Conservation (phyloP, 2,888 invertebrate genomes). For the Drosophila sordidula region DNA sequence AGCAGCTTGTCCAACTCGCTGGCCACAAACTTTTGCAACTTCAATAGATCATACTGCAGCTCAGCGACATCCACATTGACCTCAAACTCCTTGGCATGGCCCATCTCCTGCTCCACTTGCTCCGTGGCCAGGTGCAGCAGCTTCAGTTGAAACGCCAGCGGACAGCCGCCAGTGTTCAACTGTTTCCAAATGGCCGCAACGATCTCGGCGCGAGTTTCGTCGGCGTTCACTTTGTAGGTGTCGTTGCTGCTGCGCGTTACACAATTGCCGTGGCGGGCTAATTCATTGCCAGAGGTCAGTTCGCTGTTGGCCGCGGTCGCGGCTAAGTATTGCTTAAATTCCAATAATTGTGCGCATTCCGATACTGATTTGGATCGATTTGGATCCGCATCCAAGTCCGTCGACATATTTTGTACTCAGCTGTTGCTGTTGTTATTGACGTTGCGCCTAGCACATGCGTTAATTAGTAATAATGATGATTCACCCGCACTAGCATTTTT, state of each 20-base stretch:
- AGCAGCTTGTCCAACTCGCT: conserved; percentile 71
- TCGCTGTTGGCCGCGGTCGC: conserved; percentile 41
- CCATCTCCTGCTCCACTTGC: conserved; percentile 58
- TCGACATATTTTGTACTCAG: conserved; percentile 54
- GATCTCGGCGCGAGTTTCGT: conserved; percentile 73
- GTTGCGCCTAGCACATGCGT: conserved; percentile 38
- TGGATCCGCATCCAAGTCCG: conserved; percentile 32
- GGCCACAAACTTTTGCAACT: conserved; percentile 74
- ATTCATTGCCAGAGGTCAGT: conserved; percentile 40
- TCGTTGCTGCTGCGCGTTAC: conserved; percentile 79
- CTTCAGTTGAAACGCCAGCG: conserved; percentile 64
- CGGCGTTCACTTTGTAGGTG: conserved; percentile 71
- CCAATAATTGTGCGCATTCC: conserved; percentile 67
- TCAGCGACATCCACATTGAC: conserved; percentile 39
- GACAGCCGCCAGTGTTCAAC: conserved; percentile 64
- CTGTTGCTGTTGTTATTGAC: conserved; percentile 31
- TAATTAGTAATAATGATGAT: conserved; percentile 51
- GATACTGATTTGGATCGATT: conserved; percentile 13
- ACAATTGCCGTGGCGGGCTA: conserved; percentile 54
- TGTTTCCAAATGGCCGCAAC: conserved; percentile 72
- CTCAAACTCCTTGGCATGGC: conserved; percentile 70
- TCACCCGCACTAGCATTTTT: conserved; percentile 59
- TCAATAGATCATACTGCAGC: conserved; percentile 69
- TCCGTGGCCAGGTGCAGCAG: conserved; percentile 55
- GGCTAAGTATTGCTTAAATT: conserved; percentile 72